These are phyloP conservation scores for Colaptes auratus DNA, from an alignment of 2,113 vertebrate genomes.

Conservation along the genomic window DNA sequence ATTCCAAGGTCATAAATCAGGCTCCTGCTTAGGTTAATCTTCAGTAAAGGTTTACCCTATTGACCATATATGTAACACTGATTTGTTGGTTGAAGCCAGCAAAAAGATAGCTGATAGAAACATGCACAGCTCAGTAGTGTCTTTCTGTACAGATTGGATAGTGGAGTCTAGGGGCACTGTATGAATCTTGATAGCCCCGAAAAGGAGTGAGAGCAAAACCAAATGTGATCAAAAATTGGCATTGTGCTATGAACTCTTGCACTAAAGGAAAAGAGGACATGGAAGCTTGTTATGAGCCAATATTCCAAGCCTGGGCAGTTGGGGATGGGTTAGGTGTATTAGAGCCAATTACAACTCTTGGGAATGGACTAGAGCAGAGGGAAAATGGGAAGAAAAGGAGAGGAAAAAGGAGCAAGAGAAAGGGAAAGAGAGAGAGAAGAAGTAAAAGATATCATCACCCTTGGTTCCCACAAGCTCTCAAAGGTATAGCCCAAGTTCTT, in stretches of 20 bases:
- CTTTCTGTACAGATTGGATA: not conserved
- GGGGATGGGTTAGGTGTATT: no score
- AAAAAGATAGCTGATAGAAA: not conserved
- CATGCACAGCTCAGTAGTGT: not conserved
- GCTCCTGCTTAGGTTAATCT: not conserved
- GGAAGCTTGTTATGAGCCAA: not conserved
- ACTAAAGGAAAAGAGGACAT: not conserved
- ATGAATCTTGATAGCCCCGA: not conserved
- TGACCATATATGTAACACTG: not conserved
- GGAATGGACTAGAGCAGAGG: no score
- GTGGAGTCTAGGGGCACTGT: not conserved
- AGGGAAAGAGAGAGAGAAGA: no score
- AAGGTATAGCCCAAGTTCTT: no score
- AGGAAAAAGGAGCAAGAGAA: no score
- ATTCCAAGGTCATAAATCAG: not conserved
- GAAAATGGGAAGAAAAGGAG: no score
- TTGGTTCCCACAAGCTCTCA: no score
- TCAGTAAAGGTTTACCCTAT: not conserved
- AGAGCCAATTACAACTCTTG: no score
- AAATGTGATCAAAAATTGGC: not conserved
- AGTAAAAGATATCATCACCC: no score
- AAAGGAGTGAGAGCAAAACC: not conserved
- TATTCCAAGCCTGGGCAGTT: no score
- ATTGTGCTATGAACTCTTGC: not conserved
- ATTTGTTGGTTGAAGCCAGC: not conserved